phyloP scores from a whole-genome alignment of 2,113 vertebrate genomes.

The Gavia stellata region DNA sequence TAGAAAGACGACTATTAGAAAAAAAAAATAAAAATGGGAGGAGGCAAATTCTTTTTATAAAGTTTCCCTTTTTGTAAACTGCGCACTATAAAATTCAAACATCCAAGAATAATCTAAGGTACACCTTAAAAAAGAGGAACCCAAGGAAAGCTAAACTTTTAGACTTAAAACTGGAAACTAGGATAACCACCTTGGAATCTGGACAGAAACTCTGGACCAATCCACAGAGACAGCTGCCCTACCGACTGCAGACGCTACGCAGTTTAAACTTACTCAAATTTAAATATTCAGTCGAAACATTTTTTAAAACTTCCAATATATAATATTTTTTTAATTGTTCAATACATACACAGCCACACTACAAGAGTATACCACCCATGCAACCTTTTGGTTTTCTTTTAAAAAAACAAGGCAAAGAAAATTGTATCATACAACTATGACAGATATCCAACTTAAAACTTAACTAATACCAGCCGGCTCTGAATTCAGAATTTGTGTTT shows the following conservation, averaged over 20 bases:
- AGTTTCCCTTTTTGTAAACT: not conserved
- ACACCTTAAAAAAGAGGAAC: not conserved
- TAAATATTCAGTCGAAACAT: not conserved
- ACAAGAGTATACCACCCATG: not conserved
- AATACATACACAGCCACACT: not conserved
- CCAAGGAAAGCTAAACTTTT: not conserved
- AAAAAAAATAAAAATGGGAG: accelerated
- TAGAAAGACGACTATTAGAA: accelerated
- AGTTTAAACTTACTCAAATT: not conserved
- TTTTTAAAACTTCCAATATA: not conserved
- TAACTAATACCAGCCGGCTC: not conserved
- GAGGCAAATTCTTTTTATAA: not conserved
- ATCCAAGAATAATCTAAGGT: not conserved
- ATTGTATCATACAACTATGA: not conserved
- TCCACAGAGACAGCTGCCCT: not conserved
- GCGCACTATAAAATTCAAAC: not conserved
- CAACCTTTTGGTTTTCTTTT: not conserved
- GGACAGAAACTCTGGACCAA: not conserved
- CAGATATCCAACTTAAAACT: not conserved
- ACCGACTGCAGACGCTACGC: not conserved
- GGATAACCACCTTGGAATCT: not conserved
- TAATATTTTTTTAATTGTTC: too few relatives aligned
- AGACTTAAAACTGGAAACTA: not conserved
- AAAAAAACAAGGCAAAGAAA: not conserved
- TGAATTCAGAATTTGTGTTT: not conserved